Evolutionary conservation across 2,113 vertebrate species (phyloP), one percentile per base, ranked within the genome.

Genomic region (Nicator chloris): DNA sequence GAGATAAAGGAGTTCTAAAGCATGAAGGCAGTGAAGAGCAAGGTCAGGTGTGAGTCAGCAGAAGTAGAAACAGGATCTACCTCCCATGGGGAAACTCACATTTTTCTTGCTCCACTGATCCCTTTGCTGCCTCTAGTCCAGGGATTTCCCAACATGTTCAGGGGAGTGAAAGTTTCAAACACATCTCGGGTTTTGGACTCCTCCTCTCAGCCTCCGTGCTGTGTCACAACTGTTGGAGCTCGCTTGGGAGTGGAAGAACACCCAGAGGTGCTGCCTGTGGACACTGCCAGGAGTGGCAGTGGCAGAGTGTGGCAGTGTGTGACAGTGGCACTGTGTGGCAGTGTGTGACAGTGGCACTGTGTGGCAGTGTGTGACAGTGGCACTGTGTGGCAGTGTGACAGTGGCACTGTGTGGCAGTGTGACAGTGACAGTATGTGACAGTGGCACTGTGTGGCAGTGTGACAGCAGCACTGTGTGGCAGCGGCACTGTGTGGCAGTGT

Each of bases 231-330:
- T 7, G 10, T 5, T 54, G n/a, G 71, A 68, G 80, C 64, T 83
- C 6, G 3, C 56, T 26, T 7, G 2, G 26, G 42, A 75, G 27
- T 1, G 9, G 24, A 15, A 26, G 30, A 35, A 26, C 15, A 11
- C 4, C 0, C n/a, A 16, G 4, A 6, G 37, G 1, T 14, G 17
- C 8, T 50, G 11, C 12, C 33, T 45, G 45, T 33, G 54, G 64
- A 28, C 45, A 23, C 28, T 61, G n/a, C 47, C 45, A 39, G 47
- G 27, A 50, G 61, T 50, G 42, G 3, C 27, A 7, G 31, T 26
- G 42, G 10, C 42, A 45, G 15, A 40, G 10, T 40, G 30, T 51
- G 44, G 3, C 61, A 49, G 26, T 11, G 35, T 30, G 65, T 49
- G 45, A 1, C 47, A 53, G 24, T 53, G 49, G 30, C 63, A 64